A percentile compares a stretch with the other conserved stretches of the same genome.
Conservation (phyloP, 2,888 invertebrate genomes). For the Eilema griseolum region DNA sequence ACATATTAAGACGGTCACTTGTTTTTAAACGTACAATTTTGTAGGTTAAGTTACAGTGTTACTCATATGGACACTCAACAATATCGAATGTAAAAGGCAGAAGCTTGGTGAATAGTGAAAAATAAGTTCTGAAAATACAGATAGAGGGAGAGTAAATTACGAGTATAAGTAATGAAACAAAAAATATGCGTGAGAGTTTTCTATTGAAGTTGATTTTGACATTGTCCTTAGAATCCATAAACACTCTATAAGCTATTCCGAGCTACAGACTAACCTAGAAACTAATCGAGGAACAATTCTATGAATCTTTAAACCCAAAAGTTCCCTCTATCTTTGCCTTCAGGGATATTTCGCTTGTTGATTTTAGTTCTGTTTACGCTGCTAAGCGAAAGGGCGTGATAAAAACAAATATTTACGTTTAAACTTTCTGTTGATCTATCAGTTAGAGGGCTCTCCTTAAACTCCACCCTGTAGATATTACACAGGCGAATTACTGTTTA, state of each 20-base stretch:
- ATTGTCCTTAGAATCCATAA: not conserved
- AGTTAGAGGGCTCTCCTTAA: slow-evolving; percentile 6
- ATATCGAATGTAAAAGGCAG: too few relatives aligned
- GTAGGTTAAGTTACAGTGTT: too few relatives aligned
- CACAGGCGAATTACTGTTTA: not conserved
- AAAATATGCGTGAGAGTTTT: too few relatives aligned
- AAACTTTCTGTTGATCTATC: slow-evolving; percentile 16
- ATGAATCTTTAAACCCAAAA: slow-evolving; percentile 6
- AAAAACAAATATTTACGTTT: slow-evolving; percentile 11
- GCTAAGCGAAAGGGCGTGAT: slow-evolving; percentile 8
- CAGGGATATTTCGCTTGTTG: slow-evolving; percentile 5
- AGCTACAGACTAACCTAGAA: not conserved
- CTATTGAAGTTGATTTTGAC: too few relatives aligned
- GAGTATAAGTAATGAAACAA: too few relatives aligned
- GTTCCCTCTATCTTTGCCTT: not conserved
- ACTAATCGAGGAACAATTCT: not conserved
- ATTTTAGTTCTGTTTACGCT: slow-evolving; percentile 13
- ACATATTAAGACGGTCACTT: too few relatives aligned
- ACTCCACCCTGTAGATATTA: not conserved
- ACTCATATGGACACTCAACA: too few relatives aligned
- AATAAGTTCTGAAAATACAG: too few relatives aligned
- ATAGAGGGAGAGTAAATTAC: too few relatives aligned
- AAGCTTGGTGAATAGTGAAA: too few relatives aligned
- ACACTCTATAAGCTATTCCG: not conserved
- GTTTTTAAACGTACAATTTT: too few relatives aligned